Evolutionary conservation across 2,797 vertebrate species (phyloP).

Genomic region (Silurus lanzhouensis): DNA sequence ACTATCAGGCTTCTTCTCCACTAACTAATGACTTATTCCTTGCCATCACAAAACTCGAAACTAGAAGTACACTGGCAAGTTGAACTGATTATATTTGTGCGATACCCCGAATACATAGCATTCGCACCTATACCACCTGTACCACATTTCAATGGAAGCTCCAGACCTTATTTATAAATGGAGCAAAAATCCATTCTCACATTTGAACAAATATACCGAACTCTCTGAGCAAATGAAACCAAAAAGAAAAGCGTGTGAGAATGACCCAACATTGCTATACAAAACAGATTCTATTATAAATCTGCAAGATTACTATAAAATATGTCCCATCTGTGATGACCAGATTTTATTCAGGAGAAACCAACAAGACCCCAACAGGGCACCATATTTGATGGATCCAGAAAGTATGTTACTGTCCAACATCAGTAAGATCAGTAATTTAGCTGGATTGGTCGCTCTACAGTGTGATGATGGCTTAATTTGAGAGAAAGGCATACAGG

Average conservation of each 20-base stretch:
- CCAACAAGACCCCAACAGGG: neutral
- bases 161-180: neutral
- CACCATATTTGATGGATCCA: neutral
- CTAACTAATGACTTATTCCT: neutral
- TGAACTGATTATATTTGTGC: neutral
- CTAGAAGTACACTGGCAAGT: neutral
- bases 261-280: neutral
- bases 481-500: constrained; percentile 35
- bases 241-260: neutral
- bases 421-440: constrained; percentile 3
- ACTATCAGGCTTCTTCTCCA: neutral
- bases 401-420: neutral
- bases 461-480: constrained; percentile 43
- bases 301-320: neutral
- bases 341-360: neutral
- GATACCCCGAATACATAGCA: neutral
- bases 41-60: neutral
- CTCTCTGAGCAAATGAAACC: neutral
- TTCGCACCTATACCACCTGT: neutral
- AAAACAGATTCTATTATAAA: neutral
- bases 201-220: too few relatives aligned
- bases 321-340: neutral
- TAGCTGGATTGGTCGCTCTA: constrained; percentile 9
- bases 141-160: neutral
- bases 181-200: neutral